Conservation (phyloP, 2,888 invertebrate genomes). For the Hydraecia micacea region DNA sequence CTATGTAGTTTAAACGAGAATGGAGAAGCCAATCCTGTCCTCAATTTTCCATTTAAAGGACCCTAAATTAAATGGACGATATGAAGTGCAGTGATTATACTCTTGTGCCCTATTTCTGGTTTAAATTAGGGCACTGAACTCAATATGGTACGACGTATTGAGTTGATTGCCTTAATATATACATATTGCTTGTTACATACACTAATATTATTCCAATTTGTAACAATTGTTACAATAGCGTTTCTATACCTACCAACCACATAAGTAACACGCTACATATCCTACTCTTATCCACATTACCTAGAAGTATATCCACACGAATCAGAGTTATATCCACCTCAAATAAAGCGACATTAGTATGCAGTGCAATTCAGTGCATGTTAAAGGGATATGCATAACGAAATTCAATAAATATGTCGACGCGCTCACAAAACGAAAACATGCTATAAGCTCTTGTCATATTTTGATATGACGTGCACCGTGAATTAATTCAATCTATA, state of each 20-base stretch:
- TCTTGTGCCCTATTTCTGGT: background rate
- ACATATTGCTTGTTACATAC: too few species aligned
- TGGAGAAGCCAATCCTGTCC: background rate
- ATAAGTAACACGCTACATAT: too few species aligned
- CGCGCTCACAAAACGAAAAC: constrained; percentile 30
- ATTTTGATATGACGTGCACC: constrained; percentile 18
- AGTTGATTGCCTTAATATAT: too few species aligned
- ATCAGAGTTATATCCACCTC: constrained; percentile 14
- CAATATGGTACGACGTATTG: too few species aligned
- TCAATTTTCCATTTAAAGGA: background rate
- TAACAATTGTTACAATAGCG: too few species aligned
- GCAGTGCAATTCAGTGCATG: constrained; percentile 28
- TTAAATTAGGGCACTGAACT: background rate
- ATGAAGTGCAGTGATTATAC: background rate
- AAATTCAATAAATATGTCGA: constrained; percentile 57
- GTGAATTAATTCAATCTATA: constrained; percentile 28
- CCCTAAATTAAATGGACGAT: background rate
- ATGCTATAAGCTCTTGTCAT: constrained; percentile 31
- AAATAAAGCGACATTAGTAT: constrained; percentile 45
- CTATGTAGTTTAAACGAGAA: background rate
- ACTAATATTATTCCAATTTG: too few species aligned
- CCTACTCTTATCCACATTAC: background rate
- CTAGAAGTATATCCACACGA: constrained; percentile 4
- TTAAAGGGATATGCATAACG: constrained; percentile 36
- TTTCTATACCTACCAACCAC: too few species aligned